Evolutionary conservation across 1,140 invertebrate species (phyloP), one percentile per base, ranked within the genome.

Genomic region (Lasioglossum albipes): DNA sequence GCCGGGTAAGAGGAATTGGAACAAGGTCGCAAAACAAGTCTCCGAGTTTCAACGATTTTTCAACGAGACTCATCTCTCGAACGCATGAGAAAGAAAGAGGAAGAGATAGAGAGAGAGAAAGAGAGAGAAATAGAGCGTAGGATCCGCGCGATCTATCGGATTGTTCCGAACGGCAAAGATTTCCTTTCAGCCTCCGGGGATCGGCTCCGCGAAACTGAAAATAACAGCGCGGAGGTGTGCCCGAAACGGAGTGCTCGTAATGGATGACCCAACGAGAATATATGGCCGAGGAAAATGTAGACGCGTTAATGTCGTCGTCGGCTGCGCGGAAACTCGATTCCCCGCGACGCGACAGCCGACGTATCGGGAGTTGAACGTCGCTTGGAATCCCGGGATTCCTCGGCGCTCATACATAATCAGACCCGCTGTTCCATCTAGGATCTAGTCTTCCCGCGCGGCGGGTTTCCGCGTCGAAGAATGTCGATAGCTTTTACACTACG

Each of bases 381-480:
- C 73, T 18, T 65, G 84, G 80, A 79, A 85, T 86, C 75, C 69
- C 72, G 22, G 49, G 71, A 85, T 85, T 83, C 68, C 80, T 66
- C 67, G 52, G 61, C 83, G 69, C 64, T 74, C 83, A 36, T 84
- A 64, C 83, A 68, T 85, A 85, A 84, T 85, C 79, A 85, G 66
- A 20, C 64, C 2, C 20, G 18, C 18, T 57, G 49, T 61, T 49
- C 45, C 62, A 31, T 77, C 78, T 69, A 59, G 42, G 82, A 81
- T 77, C 67, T 70, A 22, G 45, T 67, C 76, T 52, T 20, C 41
- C 22, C 31, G 62, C 27, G 54, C 42, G 59, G 41, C 59, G 62
- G 49, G 84, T 86, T 85, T 85, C 72, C 76, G 71, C 73, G 42
- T 80, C 68, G 75, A 76, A 67, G 84, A 86, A 83, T 76, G 75